These are phyloP conservation scores for Clarias gariepinus DNA, from an alignment of 2,113 vertebrate species.

Conservation along the genomic window DNA sequence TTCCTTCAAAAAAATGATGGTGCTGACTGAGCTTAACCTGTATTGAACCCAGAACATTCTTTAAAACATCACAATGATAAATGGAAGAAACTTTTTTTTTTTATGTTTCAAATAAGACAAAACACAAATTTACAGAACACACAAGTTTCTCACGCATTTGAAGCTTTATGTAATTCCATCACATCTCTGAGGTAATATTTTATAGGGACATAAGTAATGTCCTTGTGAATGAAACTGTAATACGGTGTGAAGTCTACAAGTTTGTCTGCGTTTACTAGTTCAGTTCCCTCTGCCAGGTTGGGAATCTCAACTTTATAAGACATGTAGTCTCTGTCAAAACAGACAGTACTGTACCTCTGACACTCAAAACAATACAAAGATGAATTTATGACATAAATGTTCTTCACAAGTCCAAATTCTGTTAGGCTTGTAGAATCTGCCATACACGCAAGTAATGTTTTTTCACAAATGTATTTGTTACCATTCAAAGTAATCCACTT, in stretches of 20 bases:
- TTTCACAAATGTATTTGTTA: conserved; percentile 47
- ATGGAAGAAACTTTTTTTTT: no score
- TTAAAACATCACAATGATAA: no score
- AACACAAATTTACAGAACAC: no score
- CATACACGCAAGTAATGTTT: conserved; percentile 36
- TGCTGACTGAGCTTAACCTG: no score
- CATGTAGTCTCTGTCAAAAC: conserved; percentile 45
- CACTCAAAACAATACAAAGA: conserved; percentile 48
- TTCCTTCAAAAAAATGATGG: no score
- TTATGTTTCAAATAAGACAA: no score
- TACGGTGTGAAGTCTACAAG: conserved; percentile 37
- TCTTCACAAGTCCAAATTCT: conserved; percentile 47
- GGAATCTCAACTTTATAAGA: conserved; percentile 47
- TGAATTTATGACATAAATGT: conserved; percentile 40
- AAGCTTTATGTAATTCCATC: conserved; percentile 7
- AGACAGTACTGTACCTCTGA: conserved; percentile 31
- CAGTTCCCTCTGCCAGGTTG: conserved; percentile 43
- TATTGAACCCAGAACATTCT: no score
- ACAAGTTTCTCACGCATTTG: no score
- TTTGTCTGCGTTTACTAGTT: conserved; percentile 31
- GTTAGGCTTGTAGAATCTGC: conserved; percentile 33
- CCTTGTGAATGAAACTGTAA: conserved; percentile 26
- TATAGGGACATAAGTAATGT: conserved; percentile 20
- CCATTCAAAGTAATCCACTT: conserved; percentile 52
- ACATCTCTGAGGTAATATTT: conserved; percentile 39